These are phyloP conservation scores for Spinibarbus caldwelli DNA, from an alignment of 2,797 vertebrate species.

Conservation along the genomic window DNA sequence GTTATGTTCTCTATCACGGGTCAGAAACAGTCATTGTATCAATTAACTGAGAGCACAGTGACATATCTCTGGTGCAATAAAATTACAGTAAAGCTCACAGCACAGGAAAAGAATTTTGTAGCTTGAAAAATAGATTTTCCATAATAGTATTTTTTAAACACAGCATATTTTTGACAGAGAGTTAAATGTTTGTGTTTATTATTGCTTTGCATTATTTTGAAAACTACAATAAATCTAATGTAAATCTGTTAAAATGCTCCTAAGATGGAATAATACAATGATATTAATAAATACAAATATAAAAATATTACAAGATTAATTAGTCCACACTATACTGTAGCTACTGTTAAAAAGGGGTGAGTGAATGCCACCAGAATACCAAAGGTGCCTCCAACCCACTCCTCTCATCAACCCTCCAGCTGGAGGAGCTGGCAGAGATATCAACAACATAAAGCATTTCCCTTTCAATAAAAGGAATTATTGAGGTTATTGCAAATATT, in stretches of 20 bases:
- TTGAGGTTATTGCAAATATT: conserved; percentile 6
- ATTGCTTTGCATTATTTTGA: neutral
- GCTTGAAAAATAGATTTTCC: neutral
- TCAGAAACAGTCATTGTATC: neutral
- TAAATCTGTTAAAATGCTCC: neutral
- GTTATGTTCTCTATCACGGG: neutral
- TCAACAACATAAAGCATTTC: neutral
- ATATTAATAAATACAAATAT: neutral
- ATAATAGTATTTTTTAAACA: neutral
- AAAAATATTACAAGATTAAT: neutral
- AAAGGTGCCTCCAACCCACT: neutral
- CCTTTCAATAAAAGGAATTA: neutral
- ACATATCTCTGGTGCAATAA: neutral
- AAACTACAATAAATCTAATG: neutral
- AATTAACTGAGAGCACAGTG: neutral
- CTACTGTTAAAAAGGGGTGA: neutral
- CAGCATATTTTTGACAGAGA: neutral
- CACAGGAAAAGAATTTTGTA: neutral
- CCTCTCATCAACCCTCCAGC: conserved; percentile 1
- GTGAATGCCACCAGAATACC: neutral
- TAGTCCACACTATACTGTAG: neutral
- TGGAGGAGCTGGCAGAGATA: neutral
- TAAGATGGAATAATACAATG: neutral
- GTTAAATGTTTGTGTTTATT: neutral
- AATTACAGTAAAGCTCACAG: neutral